phyloP scores from a whole-genome alignment of 2,113 vertebrate species.

The Xiphias gladius region DNA sequence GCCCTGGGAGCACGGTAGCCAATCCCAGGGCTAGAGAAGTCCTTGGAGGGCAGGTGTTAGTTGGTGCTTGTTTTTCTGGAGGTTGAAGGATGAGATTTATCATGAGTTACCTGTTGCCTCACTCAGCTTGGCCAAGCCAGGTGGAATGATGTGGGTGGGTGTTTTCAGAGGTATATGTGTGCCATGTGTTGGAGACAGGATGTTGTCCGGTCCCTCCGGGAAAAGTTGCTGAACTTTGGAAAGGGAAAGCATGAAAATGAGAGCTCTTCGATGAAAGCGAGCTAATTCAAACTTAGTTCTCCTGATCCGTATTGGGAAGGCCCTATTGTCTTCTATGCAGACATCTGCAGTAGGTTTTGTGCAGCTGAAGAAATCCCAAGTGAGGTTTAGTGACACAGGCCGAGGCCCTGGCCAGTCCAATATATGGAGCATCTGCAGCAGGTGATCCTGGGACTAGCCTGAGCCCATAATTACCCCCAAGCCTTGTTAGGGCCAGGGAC shows the following conservation, averaged over 20 bases:
- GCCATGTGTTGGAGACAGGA: slow-evolving; percentile 17
- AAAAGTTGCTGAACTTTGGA: slow-evolving; percentile 6
- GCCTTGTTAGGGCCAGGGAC: slow-evolving; percentile 76
- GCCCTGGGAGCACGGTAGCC: slow-evolving; percentile 42
- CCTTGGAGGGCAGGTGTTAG: slow-evolving; percentile 65
- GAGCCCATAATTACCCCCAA: slow-evolving; percentile 86
- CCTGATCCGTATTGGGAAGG: neutral
- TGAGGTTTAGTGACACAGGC: slow-evolving; percentile 44
- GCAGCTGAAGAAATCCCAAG: slow-evolving; percentile 37
- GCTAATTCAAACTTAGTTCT: neutral
- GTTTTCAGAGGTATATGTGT: slow-evolving; percentile 20
- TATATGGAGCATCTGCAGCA: slow-evolving; percentile 70
- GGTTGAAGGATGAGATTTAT: slow-evolving; percentile 71
- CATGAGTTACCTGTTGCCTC: slow-evolving; percentile 72
- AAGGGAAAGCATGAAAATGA: neutral
- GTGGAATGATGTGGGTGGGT: slow-evolving; percentile 26
- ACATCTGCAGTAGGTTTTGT: slow-evolving; percentile 26
- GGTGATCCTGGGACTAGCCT: slow-evolving; percentile 70
- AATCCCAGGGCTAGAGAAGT: slow-evolving; percentile 51
- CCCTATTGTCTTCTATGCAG: neutral
- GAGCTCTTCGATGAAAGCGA: neutral
- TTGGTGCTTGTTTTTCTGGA: slow-evolving; percentile 76
- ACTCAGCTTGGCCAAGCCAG: slow-evolving; percentile 36
- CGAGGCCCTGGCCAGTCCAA: slow-evolving; percentile 1
- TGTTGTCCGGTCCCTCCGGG: slow-evolving; percentile 14